phyloP scores from a whole-genome alignment of 2,797 vertebrate species.

The Thripadectes ignobilis region DNA sequence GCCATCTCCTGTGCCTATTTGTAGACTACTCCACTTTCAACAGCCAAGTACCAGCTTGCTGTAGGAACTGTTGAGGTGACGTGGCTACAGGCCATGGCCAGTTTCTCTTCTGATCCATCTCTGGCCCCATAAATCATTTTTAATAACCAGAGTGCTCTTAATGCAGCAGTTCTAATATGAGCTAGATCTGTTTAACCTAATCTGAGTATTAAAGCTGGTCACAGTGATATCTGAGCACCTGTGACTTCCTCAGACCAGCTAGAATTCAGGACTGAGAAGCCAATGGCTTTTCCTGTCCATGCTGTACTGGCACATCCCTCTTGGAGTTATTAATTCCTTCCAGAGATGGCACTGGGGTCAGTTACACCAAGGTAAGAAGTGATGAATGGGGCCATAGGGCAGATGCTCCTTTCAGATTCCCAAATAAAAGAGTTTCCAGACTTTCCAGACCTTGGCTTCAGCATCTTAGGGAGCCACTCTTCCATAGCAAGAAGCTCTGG shows the following conservation, averaged over 20 bases:
- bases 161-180: constrained; percentile 21
- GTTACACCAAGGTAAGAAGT: neutral
- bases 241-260: constrained; percentile 45
- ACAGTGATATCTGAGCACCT: constrained; percentile 52
- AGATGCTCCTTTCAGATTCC: neutral
- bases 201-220: constrained; percentile 31
- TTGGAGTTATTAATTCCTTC: constrained; percentile 6
- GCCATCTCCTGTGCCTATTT: neutral
- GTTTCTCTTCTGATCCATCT: constrained; percentile 17
- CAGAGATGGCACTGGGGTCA: neutral
- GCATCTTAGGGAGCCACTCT: neutral
- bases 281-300: constrained; percentile 39
- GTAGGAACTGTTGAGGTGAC: neutral
- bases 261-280: constrained; percentile 26
- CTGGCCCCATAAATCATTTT: constrained; percentile 17
- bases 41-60: neutral
- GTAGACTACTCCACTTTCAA: neutral
- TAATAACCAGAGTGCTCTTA: constrained; percentile 37
- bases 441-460: neutral
- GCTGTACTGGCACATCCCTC: constrained; percentile 11
- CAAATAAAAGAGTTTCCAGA: neutral
- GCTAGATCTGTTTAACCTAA: constrained; percentile 42
- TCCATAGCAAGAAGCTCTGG: neutral
- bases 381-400: neutral
- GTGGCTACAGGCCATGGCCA: neutral